These are phyloP conservation scores for Leucopsar rothschildi DNA, from an alignment of 2,113 vertebrate species.

Conservation along the genomic window DNA sequence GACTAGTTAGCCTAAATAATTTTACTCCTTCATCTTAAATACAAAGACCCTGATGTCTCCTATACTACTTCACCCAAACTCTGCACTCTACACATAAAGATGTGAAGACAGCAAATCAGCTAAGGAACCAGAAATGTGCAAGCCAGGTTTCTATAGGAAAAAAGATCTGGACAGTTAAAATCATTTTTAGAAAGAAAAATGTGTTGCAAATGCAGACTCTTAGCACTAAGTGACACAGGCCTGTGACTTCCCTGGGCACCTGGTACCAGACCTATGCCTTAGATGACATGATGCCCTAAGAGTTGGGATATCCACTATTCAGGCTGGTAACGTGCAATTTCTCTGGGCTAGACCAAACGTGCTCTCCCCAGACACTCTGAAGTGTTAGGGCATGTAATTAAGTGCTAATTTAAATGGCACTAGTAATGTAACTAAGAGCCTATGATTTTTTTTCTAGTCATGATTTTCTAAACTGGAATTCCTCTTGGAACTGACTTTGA, in stretches of 20 bases:
- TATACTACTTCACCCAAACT: neutral
- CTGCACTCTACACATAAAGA: neutral
- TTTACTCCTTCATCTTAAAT: neutral
- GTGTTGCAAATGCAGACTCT: neutral
- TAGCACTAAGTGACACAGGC: too few relatives aligned
- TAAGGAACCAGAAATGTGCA: neutral
- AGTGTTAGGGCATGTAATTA: neutral
- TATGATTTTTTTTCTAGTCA: neutral
- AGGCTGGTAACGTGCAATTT: neutral
- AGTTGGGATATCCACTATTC: neutral
- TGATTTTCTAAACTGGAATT: conserved; percentile 1
- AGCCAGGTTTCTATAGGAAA: neutral
- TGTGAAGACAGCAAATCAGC: neutral
- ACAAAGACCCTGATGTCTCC: neutral
- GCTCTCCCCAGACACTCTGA: neutral
- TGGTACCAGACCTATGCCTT: neutral
- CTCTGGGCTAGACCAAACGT: neutral
- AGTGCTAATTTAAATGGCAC: neutral
- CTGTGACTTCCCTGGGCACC: neutral
- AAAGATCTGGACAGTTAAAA: neutral
- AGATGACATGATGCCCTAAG: neutral
- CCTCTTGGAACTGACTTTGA: conserved; percentile 22
- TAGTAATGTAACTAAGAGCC: neutral
- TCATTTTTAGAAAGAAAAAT: neutral
- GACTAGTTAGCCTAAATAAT: neutral